These are phyloP conservation scores for Eledona agricola DNA, from an alignment of 2,888 invertebrate species.

Conservation along the genomic window DNA sequence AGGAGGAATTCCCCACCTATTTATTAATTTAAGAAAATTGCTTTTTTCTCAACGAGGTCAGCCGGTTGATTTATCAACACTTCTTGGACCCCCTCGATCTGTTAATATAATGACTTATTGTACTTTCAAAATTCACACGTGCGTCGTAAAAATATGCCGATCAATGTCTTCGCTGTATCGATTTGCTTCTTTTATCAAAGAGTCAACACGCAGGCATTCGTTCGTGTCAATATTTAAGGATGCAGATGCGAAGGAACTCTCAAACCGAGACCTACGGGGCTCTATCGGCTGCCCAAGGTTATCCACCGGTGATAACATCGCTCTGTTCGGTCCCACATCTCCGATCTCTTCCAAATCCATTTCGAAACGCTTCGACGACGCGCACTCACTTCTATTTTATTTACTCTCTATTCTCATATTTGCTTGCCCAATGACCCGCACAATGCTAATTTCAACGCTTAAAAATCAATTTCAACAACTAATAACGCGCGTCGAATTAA, in stretches of 20 bases:
- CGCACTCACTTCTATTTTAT: too few species aligned
- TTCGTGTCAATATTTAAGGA: slow-evolving; percentile 7
- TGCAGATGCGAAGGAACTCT: slow-evolving; percentile 4
- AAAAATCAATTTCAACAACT: too few species aligned
- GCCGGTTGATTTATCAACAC: slow-evolving; percentile 5
- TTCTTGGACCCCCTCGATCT: slow-evolving; percentile 20
- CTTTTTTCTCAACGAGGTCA: slow-evolving; percentile 29
- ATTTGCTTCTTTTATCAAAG: slow-evolving; percentile 4
- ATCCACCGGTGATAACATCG: too few species aligned
- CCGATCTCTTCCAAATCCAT: too few species aligned
- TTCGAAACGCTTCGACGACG: too few species aligned
- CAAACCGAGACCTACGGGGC: too few species aligned
- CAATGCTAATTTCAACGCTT: too few species aligned
- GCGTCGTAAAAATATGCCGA: neutral
- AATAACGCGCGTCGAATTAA: too few species aligned
- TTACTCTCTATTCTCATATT: too few species aligned
- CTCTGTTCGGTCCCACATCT: too few species aligned
- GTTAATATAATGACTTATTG: slow-evolving; percentile 33
- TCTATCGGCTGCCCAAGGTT: too few species aligned
- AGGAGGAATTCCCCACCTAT: slow-evolving; percentile 33
- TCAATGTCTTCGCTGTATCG: slow-evolving; percentile 7
- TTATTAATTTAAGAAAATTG: slow-evolving; percentile 29
- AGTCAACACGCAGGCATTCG: slow-evolving; percentile 4
- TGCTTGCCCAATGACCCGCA: too few species aligned
- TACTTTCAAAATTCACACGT: slow-evolving; percentile 35